A percentile compares a stretch with the other conserved stretches of the same genome.
Conservation (phyloP, 1,140 invertebrate species). For the Brachionus sp. region DNA sequence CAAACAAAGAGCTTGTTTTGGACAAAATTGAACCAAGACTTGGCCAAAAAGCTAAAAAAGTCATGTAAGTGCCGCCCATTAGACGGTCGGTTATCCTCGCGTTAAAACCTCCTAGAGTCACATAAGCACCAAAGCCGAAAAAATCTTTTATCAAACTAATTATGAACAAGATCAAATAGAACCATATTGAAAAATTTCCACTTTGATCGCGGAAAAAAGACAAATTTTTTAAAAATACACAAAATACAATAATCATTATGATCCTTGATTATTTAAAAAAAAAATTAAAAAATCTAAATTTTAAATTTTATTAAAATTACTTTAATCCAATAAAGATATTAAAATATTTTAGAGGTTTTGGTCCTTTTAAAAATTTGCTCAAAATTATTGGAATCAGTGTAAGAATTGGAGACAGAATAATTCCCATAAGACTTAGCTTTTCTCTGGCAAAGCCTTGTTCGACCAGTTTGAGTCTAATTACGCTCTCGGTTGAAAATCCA, state of each 20-base stretch:
- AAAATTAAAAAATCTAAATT: not conserved
- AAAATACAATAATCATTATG: not conserved
- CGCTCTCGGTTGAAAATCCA: not conserved
- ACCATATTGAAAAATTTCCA: not conserved
- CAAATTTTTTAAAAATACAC: not conserved
- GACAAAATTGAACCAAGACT: slow-evolving; percentile 22
- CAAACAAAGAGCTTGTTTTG: not conserved
- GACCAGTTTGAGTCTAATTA: not conserved
- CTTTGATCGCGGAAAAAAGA: not conserved
- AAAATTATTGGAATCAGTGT: not conserved
- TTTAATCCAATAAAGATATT: not conserved
- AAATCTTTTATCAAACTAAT: not conserved
- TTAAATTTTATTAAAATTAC: not conserved
- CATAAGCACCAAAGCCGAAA: not conserved
- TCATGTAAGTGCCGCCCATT: slow-evolving; percentile 35
- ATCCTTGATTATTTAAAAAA: not conserved
- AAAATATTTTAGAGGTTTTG: not conserved
- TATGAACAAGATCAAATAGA: not conserved
- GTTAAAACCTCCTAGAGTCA: not conserved
- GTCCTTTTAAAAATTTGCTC: not conserved
- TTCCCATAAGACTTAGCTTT: not conserved
- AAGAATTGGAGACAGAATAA: slow-evolving; percentile 19
- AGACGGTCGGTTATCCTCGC: slow-evolving; percentile 16
- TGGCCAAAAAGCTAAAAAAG: slow-evolving; percentile 39
- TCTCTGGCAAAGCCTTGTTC: slow-evolving; percentile 33